Conservation (phyloP, 2,888 invertebrate species). For the Electrophaes corylata region DNA sequence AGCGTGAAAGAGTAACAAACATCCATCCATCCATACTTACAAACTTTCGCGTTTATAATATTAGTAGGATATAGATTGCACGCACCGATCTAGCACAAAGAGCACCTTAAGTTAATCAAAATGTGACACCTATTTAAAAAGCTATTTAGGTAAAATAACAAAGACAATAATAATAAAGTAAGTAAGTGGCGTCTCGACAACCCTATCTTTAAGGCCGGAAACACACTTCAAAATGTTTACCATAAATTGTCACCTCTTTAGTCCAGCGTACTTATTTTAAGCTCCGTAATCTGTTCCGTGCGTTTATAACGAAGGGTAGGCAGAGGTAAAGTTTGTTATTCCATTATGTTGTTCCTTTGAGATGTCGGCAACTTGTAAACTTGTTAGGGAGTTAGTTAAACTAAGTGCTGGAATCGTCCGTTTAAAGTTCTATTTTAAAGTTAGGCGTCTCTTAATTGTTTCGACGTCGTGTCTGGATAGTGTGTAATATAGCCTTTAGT, state of each 20-base stretch:
- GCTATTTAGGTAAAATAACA: not conserved
- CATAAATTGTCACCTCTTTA: slow-evolving; percentile 39
- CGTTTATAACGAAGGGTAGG: slow-evolving; percentile 41
- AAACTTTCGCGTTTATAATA: too few species aligned
- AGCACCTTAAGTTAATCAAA: too few species aligned
- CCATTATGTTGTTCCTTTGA: slow-evolving; percentile 47
- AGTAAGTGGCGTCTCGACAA: slow-evolving; percentile 12
- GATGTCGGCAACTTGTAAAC: slow-evolving; percentile 52
- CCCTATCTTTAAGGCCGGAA: slow-evolving; percentile 35
- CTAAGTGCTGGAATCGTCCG: slow-evolving; percentile 45
- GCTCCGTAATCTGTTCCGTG: slow-evolving; percentile 46
- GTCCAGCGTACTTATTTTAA: slow-evolving; percentile 42
- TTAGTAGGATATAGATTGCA: too few species aligned
- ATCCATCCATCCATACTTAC: too few species aligned
- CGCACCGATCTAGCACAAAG: too few species aligned
- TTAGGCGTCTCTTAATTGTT: slow-evolving; percentile 40
- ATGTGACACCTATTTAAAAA: not conserved
- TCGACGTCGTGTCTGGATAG: slow-evolving; percentile 26
- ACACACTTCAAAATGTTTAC: slow-evolving; percentile 39
- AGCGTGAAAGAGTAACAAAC: too few species aligned
- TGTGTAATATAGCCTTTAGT: slow-evolving; percentile 31
- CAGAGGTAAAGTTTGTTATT: slow-evolving; percentile 50
- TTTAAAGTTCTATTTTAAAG: slow-evolving; percentile 46
- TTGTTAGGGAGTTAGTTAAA: slow-evolving; percentile 50
- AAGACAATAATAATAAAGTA: not conserved